These are phyloP conservation scores for Macrobrachium rosenbergii DNA, from an alignment of 1,140 invertebrate genomes.

Conservation along the genomic window DNA sequence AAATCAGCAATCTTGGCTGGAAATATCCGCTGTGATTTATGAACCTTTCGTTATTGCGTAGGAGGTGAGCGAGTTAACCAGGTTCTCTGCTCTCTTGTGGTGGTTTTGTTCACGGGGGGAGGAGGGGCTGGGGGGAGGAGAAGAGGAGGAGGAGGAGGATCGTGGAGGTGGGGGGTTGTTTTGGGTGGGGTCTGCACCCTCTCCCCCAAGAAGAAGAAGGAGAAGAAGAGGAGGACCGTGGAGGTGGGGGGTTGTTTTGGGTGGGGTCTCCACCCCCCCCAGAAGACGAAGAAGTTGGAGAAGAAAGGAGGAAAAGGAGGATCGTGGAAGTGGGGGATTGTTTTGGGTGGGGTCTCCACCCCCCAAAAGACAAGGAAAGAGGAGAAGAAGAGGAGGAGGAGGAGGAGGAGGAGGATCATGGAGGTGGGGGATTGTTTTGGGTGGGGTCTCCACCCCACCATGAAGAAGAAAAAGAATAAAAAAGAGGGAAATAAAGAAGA, in stretches of 20 bases:
- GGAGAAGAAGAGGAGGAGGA: constrained; percentile 18
- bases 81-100: not conserved
- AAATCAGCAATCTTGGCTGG: constrained; percentile 60
- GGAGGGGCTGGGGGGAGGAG: not conserved
- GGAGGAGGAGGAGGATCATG: not conserved
- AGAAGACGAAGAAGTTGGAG: constrained; percentile 1
- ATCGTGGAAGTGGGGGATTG: not conserved
- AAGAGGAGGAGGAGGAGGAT: not conserved
- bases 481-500: constrained; percentile 13
- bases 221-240: not conserved
- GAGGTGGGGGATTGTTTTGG: not conserved
- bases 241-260: not conserved
- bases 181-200: not conserved
- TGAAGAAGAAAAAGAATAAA: not conserved
- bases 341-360: not conserved
- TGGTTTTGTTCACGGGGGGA: not conserved
- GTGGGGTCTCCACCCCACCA: not conserved
- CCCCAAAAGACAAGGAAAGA: not conserved
- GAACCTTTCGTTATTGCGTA: constrained; percentile 57
- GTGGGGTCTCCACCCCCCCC: not conserved
- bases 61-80: constrained; percentile 22
- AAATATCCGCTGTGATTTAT: constrained; percentile 59
- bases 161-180: not conserved
- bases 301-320: not conserved
- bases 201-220: not conserved